phyloP scores from a whole-genome alignment of 2,888 invertebrate species.

The Ophioninae sp. region DNA sequence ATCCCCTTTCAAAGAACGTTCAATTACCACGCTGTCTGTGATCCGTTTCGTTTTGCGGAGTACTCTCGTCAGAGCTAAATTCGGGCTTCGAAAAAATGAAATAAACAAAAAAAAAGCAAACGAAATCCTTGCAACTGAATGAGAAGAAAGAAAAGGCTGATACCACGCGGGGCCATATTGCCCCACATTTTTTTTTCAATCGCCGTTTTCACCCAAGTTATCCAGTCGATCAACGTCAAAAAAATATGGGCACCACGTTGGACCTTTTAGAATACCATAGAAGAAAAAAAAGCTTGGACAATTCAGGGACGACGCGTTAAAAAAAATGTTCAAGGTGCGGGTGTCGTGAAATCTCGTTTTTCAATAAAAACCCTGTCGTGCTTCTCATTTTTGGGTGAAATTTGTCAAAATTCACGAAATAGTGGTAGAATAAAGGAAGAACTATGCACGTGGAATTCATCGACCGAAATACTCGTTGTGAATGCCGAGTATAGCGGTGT shows the following conservation, averaged over 20 bases:
- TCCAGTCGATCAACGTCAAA: neutral
- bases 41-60: neutral
- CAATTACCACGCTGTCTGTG: constrained; percentile 46
- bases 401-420: neutral
- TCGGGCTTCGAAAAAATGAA: neutral
- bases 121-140: neutral
- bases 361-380: neutral
- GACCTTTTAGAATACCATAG: neutral
- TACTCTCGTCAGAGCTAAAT: neutral
- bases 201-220: neutral
- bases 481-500: neutral
- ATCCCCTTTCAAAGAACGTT: constrained; percentile 25
- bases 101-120: neutral
- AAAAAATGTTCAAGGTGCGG: neutral
- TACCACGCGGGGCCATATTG: neutral
- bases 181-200: neutral
- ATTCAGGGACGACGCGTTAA: neutral
- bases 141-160: neutral
- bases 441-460: neutral
- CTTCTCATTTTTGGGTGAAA: neutral
- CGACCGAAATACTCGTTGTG: neutral
- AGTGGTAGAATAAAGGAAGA: neutral
- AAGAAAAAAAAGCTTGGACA: neutral
- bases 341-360: neutral
- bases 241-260: neutral